Evolutionary conservation across 35 echinoderm and acorn worm genomes (phyloP).

Genomic region (Apostichopus californicus): DNA sequence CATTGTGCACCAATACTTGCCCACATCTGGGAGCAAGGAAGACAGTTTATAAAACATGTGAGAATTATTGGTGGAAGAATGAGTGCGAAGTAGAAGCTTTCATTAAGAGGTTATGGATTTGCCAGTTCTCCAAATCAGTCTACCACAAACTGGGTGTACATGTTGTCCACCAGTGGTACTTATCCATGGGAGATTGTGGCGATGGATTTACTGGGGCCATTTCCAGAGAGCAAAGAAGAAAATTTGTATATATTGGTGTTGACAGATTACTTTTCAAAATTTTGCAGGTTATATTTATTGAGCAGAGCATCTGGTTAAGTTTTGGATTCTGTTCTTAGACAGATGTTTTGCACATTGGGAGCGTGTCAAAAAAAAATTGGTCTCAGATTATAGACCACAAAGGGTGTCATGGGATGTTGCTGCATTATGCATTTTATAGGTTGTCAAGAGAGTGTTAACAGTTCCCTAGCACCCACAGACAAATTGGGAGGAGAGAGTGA

Average conservation of each 20-base stretch:
- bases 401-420: background rate
- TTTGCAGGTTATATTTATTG: slow-evolving; percentile 9
- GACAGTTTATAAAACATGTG: background rate
- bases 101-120: background rate
- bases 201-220: slow-evolving; percentile 29
- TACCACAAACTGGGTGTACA: slow-evolving; percentile 15
- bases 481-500: slow-evolving; percentile 16
- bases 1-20: slow-evolving; percentile 9
- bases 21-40: background rate
- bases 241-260: slow-evolving; percentile 10
- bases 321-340: background rate
- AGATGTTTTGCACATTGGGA: background rate
- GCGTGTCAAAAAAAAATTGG: background rate
- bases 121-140: slow-evolving; percentile 16
- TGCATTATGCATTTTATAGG: background rate
- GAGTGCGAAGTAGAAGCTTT: background rate
- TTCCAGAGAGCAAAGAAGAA: background rate
- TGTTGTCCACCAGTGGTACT: background rate
- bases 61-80: slow-evolving; percentile 18
- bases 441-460: slow-evolving; percentile 15
- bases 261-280: slow-evolving; percentile 33
- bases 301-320: background rate
- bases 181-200: slow-evolving; percentile 28
- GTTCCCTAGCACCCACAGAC: slow-evolving; percentile 29
- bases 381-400: background rate